A percentile compares a stretch with the other conserved stretches of the same genome.
Conservation (phyloP, 2,797 vertebrate genomes). For the Hoplostethus mediterraneus region DNA sequence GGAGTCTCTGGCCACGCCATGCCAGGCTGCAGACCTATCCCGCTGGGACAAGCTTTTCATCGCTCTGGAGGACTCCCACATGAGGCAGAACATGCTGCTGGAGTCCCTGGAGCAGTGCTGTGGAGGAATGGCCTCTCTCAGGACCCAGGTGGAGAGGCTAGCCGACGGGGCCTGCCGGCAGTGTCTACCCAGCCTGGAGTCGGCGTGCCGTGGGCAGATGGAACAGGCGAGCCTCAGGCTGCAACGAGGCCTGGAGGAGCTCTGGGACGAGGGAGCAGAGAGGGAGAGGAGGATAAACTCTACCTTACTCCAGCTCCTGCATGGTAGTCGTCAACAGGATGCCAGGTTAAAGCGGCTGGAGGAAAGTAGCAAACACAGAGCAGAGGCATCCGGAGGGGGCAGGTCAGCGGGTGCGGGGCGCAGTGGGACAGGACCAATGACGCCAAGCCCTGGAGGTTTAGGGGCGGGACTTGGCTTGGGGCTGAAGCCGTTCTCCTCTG, state of each 20-base stretch:
- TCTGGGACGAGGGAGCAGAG: constrained; percentile 50
- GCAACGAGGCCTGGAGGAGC: constrained; percentile 52
- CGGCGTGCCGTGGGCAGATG: constrained; percentile 48
- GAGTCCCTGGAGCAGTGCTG: constrained; percentile 65
- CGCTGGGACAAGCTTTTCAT: constrained; percentile 82
- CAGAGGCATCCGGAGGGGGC: neutral
- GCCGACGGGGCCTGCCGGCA: constrained; percentile 51
- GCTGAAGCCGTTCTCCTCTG: constrained; percentile 20
- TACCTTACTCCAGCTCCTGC: constrained; percentile 65
- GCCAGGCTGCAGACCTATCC: constrained; percentile 61
- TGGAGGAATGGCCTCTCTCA: constrained; percentile 45
- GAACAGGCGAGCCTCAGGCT: constrained; percentile 51
- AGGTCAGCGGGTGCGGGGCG: neutral
- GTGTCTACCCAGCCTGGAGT: constrained; percentile 47
- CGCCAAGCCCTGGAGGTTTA: constrained; percentile 26
- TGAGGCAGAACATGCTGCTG: constrained; percentile 80
- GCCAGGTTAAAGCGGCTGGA: constrained; percentile 47
- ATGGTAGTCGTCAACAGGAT: constrained; percentile 24
- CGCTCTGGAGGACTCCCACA: constrained; percentile 78
- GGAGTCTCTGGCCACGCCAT: constrained; percentile 41
- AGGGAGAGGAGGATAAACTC: constrained; percentile 65
- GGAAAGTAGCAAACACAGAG: constrained; percentile 16
- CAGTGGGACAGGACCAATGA: constrained; percentile 22
- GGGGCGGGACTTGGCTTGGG: constrained; percentile 17
- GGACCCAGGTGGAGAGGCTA: constrained; percentile 61